A percentile compares a stretch with the other conserved stretches of the same genome.
phyloP scores from a whole-genome alignment of 1,140 invertebrate genomes.

The Drosophila carrolli region DNA sequence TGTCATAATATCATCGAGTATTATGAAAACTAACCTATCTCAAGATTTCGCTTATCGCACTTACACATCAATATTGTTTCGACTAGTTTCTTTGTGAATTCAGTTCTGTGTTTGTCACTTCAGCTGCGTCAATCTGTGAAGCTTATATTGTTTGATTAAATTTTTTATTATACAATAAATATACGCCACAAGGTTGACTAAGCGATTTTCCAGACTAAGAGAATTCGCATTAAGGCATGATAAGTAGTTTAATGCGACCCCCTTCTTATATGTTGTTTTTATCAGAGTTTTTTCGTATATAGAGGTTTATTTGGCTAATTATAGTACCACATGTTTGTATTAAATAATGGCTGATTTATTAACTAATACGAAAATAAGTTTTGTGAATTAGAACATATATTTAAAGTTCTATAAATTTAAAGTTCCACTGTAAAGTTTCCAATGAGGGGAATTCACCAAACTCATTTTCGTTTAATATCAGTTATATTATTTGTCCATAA shows the following conservation, averaged over 20 bases:
- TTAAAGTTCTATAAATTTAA: too few species aligned
- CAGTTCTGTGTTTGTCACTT: not conserved
- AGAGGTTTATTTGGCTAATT: not conserved
- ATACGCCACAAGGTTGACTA: slow-evolving; percentile 14
- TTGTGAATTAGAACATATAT: too few species aligned
- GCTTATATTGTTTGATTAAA: slow-evolving; percentile 5
- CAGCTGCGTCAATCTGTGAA: not conserved
- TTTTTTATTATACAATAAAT: slow-evolving; percentile 13
- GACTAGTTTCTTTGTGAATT: not conserved
- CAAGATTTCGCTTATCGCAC: not conserved
- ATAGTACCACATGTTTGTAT: too few species aligned
- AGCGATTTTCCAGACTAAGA: slow-evolving; percentile 1
- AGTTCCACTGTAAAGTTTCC: too few species aligned
- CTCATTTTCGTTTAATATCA: too few species aligned
- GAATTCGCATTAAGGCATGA: not conserved
- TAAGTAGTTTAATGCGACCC: slow-evolving; percentile 8
- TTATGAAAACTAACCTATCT: slow-evolving; percentile 19
- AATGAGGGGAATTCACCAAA: too few species aligned
- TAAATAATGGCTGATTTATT: too few species aligned
- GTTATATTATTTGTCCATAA: not conserved
- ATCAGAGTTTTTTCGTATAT: not conserved
- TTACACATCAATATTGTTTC: not conserved
- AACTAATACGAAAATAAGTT: too few species aligned
- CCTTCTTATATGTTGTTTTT: not conserved
- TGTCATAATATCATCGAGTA: not conserved